phyloP scores from a whole-genome alignment of 2,888 invertebrate genomes.

The Nomada fabriciana region DNA sequence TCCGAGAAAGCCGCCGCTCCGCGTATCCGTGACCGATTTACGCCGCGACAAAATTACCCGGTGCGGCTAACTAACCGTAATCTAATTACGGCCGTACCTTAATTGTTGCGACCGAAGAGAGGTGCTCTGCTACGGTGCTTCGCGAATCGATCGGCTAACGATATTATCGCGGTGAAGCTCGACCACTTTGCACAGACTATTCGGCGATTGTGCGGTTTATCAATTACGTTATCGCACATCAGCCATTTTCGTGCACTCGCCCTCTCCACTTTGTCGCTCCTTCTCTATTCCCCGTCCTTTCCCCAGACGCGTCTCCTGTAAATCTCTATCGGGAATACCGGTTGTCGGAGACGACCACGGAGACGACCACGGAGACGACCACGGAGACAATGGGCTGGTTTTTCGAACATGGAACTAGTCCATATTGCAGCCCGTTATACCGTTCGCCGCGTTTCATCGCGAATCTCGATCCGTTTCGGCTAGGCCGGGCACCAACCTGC shows the following conservation, averaged over 20 bases:
- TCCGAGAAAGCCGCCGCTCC: not conserved
- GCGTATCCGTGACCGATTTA: constrained; percentile 27
- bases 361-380: constrained; percentile 72
- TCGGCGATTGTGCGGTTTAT: constrained; percentile 29
- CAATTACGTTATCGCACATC: constrained; percentile 12
- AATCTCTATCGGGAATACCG: constrained; percentile 78
- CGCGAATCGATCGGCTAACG: constrained; percentile 57
- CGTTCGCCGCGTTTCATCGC: constrained; percentile 49
- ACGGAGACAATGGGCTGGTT: constrained; percentile 76
- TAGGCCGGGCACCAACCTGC: not conserved
- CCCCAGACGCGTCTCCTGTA: constrained; percentile 69
- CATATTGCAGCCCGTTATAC: constrained; percentile 70
- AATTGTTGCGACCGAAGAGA: constrained; percentile 38
- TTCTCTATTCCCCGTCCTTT: constrained; percentile 28
- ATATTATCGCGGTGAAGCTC: constrained; percentile 53
- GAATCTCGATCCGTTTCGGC: constrained; percentile 54
- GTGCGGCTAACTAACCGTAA: constrained; percentile 45
- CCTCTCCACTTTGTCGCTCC: constrained; percentile 28
- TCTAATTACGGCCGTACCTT: constrained; percentile 39
- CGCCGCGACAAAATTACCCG: constrained; percentile 35
- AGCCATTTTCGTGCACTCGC: constrained; percentile 11
- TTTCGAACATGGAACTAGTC: constrained; percentile 75
- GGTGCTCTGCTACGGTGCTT: constrained; percentile 47
- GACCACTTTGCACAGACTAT: constrained; percentile 16
- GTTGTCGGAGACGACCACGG: constrained; percentile 73